Base-by-base conservation (phyloP, 2,113 vertebrate genomes). In the Cheilinus undulatus region DNA sequence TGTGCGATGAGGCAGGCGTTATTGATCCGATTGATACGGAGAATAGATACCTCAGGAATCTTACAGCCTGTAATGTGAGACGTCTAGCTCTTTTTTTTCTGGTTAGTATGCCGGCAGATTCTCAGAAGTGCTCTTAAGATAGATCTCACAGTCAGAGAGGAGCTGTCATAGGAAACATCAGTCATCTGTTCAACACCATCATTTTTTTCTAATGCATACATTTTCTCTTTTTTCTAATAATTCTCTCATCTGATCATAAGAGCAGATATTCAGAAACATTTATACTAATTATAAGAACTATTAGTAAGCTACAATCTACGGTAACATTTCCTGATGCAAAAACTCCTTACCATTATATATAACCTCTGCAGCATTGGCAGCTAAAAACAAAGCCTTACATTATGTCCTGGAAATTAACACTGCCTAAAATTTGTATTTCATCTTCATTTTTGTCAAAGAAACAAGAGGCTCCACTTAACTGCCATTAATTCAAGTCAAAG, bases 61-160 rank as follows among this genome's bases (percentile, higher is more conserved):
- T 67, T 50, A 34, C 15, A 52, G 65, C 49, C 61, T 54, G 74
- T 73, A 82, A 83, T 73, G 58, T 64, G 69, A 88, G 74, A 79
- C 7, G 51, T 59, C 3, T 5, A 38, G 65, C 28, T 24, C 23
- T 32, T 56, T 48, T 63, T 58, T 70, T 51, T 23, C 38, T 26
- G 5, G 22, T 53, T 46, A 69, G 52, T 27, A 40, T 23, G 6
- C 32, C 3, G 7, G 20, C 1, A 54, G 53, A 78, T 78, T 78
- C 70, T 57, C 57, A 64, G 59, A 53, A 53, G 54, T 49, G 53
- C 30, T 83, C 61, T 57, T 73, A 30, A 75, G 27, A 81, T 57
- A 46, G 61, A 76, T 50, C 46, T 74, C 22, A 62, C n/a, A 70
- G 61, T 54, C 46, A 45, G 42, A 45, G 42, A n/a, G 12, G 38